Evolutionary conservation across 2,113 vertebrate genomes (phyloP), one percentile per base, ranked within the genome.

Genomic region (Sinocyclocheilus grahami): DNA sequence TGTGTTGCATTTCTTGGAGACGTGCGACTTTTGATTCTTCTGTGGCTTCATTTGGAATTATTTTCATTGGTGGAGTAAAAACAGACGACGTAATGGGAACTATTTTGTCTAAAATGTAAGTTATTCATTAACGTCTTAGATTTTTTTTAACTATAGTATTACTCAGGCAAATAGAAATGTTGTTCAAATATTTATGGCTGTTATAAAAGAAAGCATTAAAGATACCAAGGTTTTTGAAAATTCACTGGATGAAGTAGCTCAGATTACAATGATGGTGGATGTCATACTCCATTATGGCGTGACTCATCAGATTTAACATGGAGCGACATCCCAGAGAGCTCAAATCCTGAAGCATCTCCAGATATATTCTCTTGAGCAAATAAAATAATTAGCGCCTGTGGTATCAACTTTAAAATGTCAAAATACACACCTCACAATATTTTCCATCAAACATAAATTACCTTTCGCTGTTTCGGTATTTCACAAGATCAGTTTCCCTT

Each of bases 341-440:
- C 14, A 78, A 78, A 78, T 30, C 12, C 14, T 78, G 12, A 78
- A 51, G 46, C 12, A 78, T 22, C 48, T 51, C 24, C 42, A 1
- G n/a, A 48, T 24, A 7, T 14, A 24, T 14, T 24, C 46, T 77
- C 75, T 16, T 3, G 0, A 18, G 24, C n/a, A 51, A 77, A 77
- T 18, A 24, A 27, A 78, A 16, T 10, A 10, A 53, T 78, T 33
- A 3, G 11, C 24, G 22, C 22, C 58, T 63, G 24, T 24, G 37
- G 78, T 27, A 82, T 48, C 39, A 69, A 30, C 20, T 46, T 65
- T 10, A 67, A 51, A 69, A 81, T 81, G 78, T 65, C 60, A 62
- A 78, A 53, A 55, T 9, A 27, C 24, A 55, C 46, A 78, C 55
- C 55, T 24, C 55, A 80, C 27, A 69, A 65, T 24, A 42, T 46